Percentiles rank a stretch among this genome's conserved stretches.
Evolutionary conservation across 2,888 invertebrate species (phyloP).

Genomic region (Trachelus iudaicus): DNA sequence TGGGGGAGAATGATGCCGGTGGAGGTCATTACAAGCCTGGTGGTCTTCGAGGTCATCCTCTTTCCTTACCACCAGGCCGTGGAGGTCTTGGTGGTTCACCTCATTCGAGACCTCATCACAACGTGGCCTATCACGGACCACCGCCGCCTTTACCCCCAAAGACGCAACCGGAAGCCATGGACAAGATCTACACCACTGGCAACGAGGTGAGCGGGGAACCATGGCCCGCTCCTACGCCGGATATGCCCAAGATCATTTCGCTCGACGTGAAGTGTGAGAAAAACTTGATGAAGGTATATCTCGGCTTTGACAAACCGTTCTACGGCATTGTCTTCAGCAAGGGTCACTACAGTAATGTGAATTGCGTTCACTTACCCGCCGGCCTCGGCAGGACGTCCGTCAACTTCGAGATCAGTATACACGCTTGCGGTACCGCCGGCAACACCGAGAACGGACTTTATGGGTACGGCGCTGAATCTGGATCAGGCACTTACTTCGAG

Average conservation of each 20-base stretch:
- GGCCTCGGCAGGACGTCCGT: constrained; percentile 87
- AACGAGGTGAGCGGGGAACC: constrained; percentile 72
- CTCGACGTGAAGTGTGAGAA: constrained; percentile 95
- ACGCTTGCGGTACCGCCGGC: constrained; percentile 91
- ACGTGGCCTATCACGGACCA: constrained; percentile 80
- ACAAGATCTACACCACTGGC: constrained; percentile 68
- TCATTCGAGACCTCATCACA: constrained; percentile 66
- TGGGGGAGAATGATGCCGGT: constrained; percentile 69
- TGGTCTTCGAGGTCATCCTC: constrained; percentile 63
- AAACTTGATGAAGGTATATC: constrained; percentile 91
- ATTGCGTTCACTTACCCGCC: constrained; percentile 91
- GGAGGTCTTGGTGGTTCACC: constrained; percentile 59
- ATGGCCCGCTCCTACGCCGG: constrained; percentile 76
- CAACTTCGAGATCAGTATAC: constrained; percentile 91
- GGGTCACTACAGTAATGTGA: constrained; percentile 92
- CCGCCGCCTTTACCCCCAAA: constrained; percentile 74
- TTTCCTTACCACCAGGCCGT: constrained; percentile 67
- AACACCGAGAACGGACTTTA: constrained; percentile 91
- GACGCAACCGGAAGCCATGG: constrained; percentile 72
- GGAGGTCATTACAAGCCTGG: constrained; percentile 61
- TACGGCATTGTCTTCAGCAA: constrained; percentile 96
- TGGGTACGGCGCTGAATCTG: constrained; percentile 88
- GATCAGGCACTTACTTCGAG: constrained; percentile 93
- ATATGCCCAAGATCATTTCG: constrained; percentile 93
- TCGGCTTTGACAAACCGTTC: constrained; percentile 95